Evolutionary conservation across 2,797 vertebrate species (phyloP), one percentile per base, ranked within the genome.

Genomic region (Paratrypauchen microcephalus): DNA sequence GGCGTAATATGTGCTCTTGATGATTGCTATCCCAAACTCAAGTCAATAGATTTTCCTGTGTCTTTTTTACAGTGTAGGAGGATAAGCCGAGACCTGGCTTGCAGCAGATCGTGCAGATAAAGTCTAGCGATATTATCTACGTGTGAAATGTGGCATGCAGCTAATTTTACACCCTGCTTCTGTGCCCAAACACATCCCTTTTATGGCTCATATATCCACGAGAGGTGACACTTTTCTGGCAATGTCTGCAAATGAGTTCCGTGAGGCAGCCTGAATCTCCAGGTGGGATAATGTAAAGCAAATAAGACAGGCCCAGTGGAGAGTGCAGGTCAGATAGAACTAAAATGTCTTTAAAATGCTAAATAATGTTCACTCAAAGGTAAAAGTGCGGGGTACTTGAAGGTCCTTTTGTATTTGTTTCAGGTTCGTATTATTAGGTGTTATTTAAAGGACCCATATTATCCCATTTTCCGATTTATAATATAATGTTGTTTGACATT

Each of bases 71-170:
- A 1, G 15, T 19, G 18, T 32, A 3, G 58, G 16, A 48, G 41
- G 62, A 32, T 28, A 6, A 24, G 50, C 58, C 23, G 0, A 3
- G 68, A 70, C 71, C 32, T 60, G 65, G 69, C 48, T 30, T 60
- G 50, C 18, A 18, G 57, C 50, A 36, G 66, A 73, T 41, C 9
- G 66, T 61, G 71, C 59, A 61, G 63, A 30, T 52, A 62, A 71
- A 76, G 60, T 66, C 58, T 65, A 58, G 50, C 18, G 0, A 18
- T 50, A 66, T 67, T 74, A 76, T 72, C 50, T 68, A 79, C 63
- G 69, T 79, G 73, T 79, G 76, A 83, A 75, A 81, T 79, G 65
- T 82, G 69, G 76, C 73, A 71, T 67, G 69, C 68, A 59, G 73
- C 24, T 68, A 71, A 73, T 84, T 78, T 80, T 66, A 83, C 73